Evolutionary conservation across 2,888 invertebrate species (phyloP).

Genomic region (Lypha dubia): DNA sequence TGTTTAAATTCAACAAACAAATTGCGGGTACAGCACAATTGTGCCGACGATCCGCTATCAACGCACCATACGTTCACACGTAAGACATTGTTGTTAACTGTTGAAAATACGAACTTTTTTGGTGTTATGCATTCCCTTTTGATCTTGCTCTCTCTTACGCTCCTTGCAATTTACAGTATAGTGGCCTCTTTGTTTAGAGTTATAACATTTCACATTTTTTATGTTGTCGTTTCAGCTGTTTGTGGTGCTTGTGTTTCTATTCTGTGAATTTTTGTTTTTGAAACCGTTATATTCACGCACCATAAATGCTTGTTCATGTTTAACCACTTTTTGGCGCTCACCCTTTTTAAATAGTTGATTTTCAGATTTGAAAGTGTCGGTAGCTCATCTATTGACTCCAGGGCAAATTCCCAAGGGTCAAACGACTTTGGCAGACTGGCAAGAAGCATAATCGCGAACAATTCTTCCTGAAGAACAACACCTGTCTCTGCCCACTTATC

Average conservation of each 20-base stretch:
- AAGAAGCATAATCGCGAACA: slow-evolving; percentile 51
- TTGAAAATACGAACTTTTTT: slow-evolving; percentile 30
- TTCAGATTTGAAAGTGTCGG: slow-evolving; percentile 59
- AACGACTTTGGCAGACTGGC: slow-evolving; percentile 62
- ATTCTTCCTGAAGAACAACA: background rate
- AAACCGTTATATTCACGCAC: background rate
- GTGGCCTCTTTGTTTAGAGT: slow-evolving; percentile 59
- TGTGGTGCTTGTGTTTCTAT: background rate
- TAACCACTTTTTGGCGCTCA: slow-evolving; percentile 47
- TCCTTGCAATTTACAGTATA: slow-evolving; percentile 63
- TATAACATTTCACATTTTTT: slow-evolving; percentile 54
- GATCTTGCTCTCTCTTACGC: slow-evolving; percentile 23
- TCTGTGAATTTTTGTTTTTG: background rate
- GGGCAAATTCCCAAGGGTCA: slow-evolving; percentile 61
- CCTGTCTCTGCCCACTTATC: no score
- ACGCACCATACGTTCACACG: slow-evolving; percentile 41
- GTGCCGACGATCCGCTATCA: slow-evolving; percentile 57
- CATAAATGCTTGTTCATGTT: background rate
- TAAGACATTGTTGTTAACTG: slow-evolving; percentile 11
- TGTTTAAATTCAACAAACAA: slow-evolving; percentile 43
- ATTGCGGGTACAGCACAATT: slow-evolving; percentile 52
- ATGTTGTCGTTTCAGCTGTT: slow-evolving; percentile 14
- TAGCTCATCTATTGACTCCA: slow-evolving; percentile 57
- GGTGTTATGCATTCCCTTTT: background rate
- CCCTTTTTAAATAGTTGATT: slow-evolving; percentile 59